These are phyloP conservation scores for Semnornis frantzii DNA, from an alignment of 2,113 vertebrate species.

Conservation along the genomic window DNA sequence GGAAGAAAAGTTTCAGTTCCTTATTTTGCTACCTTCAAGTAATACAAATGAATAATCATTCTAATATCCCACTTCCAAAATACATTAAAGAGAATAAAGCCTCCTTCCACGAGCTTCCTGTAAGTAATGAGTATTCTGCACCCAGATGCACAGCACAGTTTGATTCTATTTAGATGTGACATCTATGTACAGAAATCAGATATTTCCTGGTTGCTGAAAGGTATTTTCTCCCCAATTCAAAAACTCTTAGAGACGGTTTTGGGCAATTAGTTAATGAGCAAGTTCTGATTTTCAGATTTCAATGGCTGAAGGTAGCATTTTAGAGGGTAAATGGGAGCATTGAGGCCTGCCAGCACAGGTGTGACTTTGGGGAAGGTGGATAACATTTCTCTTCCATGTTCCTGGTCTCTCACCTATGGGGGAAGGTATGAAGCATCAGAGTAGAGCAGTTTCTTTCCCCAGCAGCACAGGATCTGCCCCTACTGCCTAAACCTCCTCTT, in stretches of 20 bases:
- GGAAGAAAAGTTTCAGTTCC: not conserved
- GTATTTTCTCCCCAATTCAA: slow-evolving; percentile 12
- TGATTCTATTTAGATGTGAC: slow-evolving; percentile 31
- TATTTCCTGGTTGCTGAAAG: not conserved
- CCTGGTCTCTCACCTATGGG: not conserved
- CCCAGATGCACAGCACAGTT: not conserved
- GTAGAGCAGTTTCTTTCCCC: not conserved
- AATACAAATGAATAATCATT: not conserved
- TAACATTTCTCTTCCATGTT: not conserved
- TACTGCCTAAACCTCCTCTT: not conserved
- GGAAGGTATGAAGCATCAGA: not conserved
- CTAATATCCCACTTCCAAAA: not conserved
- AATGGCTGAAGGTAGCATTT: not conserved
- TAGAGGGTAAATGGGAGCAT: not conserved
- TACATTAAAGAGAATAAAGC: not conserved
- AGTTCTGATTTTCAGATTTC: slow-evolving; percentile 12
- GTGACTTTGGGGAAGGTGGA: not conserved
- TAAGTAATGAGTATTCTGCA: not conserved
- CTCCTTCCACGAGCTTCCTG: not conserved
- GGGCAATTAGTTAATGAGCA: slow-evolving; percentile 41
- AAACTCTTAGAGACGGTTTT: not conserved
- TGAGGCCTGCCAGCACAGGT: not conserved
- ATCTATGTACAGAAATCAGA: not conserved
- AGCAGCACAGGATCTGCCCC: not conserved
- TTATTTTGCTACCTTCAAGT: slow-evolving; percentile 7